A percentile compares a stretch with the other conserved stretches of the same genome.
Conservation (phyloP, 2,797 vertebrate species). For the Otolemur crassicaudatus region DNA sequence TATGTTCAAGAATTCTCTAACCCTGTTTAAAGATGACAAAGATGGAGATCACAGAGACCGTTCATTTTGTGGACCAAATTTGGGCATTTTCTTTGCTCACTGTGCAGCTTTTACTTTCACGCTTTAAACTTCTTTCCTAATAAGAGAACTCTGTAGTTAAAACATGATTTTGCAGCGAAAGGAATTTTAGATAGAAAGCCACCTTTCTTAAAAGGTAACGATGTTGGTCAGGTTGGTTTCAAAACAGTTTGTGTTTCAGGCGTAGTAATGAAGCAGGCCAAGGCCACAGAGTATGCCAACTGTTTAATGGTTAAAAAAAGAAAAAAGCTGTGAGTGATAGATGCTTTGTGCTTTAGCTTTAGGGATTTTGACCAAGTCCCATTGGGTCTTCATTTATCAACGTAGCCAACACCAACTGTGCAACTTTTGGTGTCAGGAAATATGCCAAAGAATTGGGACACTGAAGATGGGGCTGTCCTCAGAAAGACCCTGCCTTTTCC, state of each 20-base stretch:
- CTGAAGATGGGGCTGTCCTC: not conserved
- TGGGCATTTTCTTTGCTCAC: conserved; percentile 5
- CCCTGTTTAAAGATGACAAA: not conserved
- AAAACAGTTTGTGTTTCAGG: not conserved
- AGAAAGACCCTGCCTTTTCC: not conserved
- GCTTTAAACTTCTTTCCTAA: conserved; percentile 21
- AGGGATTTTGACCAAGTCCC: not conserved
- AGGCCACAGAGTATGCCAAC: not conserved
- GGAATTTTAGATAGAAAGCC: not conserved
- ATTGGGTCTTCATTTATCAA: not conserved
- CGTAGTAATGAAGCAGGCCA: not conserved
- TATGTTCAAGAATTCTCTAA: not conserved
- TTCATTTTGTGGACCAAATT: not conserved
- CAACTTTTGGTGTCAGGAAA: not conserved
- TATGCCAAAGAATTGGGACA: not conserved
- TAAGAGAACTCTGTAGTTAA: not conserved
- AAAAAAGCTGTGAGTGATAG: not conserved
- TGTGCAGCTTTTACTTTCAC: conserved; percentile 21
- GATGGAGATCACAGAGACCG: not conserved
- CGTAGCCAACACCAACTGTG: not conserved
- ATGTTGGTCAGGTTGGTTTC: not conserved
- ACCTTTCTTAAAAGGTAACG: not conserved
- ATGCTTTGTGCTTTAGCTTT: not conserved
- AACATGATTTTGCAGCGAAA: not conserved
- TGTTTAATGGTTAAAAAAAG: not conserved